These are phyloP conservation scores for Trachelipus rathkii DNA, from an alignment of 1,140 invertebrate species.

Conservation along the genomic window DNA sequence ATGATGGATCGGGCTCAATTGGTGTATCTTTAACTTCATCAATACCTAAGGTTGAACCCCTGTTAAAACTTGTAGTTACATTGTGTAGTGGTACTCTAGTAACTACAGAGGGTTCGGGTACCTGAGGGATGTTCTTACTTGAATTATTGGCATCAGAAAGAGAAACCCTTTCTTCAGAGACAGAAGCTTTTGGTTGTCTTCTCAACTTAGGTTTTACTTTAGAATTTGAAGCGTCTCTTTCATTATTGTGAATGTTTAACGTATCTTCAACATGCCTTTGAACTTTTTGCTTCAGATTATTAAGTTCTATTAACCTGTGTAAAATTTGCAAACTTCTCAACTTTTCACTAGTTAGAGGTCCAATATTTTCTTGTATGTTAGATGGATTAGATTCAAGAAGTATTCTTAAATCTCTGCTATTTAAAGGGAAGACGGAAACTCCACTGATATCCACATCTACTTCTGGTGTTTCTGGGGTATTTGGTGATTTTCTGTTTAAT, in stretches of 20 bases:
- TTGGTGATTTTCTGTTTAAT: not conserved
- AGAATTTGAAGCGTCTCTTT: too few species aligned
- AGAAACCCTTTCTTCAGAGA: too few species aligned
- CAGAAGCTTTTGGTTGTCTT: too few species aligned
- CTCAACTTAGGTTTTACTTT: too few species aligned
- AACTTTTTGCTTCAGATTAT: not conserved
- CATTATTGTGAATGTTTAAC: too few species aligned
- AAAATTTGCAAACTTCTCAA: conserved; percentile 3
- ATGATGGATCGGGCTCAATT: not conserved
- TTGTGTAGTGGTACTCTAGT: not conserved
- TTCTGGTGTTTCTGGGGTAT: too few species aligned
- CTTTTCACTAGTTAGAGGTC: not conserved
- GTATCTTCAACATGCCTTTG: not conserved
- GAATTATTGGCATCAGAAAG: too few species aligned
- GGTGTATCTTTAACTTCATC: too few species aligned
- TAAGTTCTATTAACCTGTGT: not conserved
- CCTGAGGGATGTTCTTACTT: too few species aligned
- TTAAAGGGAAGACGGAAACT: not conserved
- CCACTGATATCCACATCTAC: not conserved
- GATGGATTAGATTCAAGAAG: not conserved
- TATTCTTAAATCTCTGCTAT: not conserved
- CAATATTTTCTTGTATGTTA: not conserved
- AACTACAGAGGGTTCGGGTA: too few species aligned
- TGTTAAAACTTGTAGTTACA: not conserved
- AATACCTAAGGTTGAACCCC: not conserved